Conservation (phyloP, 2,888 invertebrate species). For the Cataglyphis livida region DNA sequence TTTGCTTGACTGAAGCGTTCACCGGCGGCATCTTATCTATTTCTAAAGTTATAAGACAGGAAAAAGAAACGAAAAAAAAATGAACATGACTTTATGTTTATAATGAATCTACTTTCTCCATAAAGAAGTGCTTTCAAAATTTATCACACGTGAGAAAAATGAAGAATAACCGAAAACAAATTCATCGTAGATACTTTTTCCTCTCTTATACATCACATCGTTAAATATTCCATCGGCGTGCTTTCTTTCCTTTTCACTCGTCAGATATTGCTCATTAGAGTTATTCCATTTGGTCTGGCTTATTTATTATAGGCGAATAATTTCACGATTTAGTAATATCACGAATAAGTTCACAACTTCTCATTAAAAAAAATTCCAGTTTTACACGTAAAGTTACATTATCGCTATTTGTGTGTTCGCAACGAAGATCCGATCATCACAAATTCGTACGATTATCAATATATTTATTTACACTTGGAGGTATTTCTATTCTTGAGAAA, state of each 20-base stretch:
- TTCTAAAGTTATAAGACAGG: constrained; percentile 51
- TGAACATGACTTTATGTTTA: constrained; percentile 11
- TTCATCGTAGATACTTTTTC: constrained; percentile 34
- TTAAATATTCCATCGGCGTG: neutral
- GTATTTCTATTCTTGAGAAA: neutral
- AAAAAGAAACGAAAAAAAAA: constrained; percentile 57
- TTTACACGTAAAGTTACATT: neutral
- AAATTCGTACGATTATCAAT: neutral
- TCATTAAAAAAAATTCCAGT: neutral
- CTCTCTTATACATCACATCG: neutral
- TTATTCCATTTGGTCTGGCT: constrained; percentile 5
- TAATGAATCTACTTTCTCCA: constrained; percentile 28
- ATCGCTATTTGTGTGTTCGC: neutral
- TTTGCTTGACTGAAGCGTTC: constrained; percentile 25
- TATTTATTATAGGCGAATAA: neutral
- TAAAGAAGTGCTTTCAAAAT: constrained; percentile 64
- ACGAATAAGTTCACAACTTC: neutral
- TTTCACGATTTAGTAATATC: neutral
- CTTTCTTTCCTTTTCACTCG: neutral
- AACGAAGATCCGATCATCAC: neutral
- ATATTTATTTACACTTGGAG: neutral
- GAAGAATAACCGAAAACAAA: constrained; percentile 56
- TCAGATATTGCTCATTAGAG: neutral
- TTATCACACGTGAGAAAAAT: constrained; percentile 71
- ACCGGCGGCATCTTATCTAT: neutral